These are phyloP conservation scores for Spilosoma lubricipeda DNA, from an alignment of 2,888 invertebrate species.

Conservation along the genomic window DNA sequence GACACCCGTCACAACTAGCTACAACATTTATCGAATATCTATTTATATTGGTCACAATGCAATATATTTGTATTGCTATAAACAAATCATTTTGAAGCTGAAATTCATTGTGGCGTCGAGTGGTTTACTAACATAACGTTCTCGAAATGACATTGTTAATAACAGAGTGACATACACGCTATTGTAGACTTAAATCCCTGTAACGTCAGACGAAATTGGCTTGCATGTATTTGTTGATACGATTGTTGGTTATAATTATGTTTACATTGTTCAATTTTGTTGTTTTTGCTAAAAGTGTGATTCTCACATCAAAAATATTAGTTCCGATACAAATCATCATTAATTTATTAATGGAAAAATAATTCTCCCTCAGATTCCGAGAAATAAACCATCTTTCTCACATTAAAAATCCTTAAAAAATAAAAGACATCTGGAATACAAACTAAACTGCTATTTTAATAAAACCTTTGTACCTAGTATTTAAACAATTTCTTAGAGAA, in stretches of 20 bases:
- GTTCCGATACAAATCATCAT: not conserved
- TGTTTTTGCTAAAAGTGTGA: not conserved
- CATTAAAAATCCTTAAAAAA: not conserved
- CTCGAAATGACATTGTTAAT: constrained; percentile 47
- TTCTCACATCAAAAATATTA: not conserved
- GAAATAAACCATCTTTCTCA: not conserved
- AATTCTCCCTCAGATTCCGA: not conserved
- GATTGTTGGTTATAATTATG: constrained; percentile 14
- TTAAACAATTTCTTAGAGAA: not conserved
- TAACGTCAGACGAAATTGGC: constrained; percentile 16
- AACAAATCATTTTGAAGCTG: constrained; percentile 52
- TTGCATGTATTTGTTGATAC: constrained; percentile 17
- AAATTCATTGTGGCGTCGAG: constrained; percentile 50
- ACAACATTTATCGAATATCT: constrained; percentile 21
- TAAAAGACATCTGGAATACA: not conserved
- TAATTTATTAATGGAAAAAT: not conserved
- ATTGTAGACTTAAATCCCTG: constrained; percentile 19
- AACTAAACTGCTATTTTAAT: not conserved
- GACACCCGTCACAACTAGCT: constrained; percentile 29
- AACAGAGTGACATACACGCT: constrained; percentile 23
- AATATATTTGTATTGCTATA: constrained; percentile 48
- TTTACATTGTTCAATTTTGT: not conserved
- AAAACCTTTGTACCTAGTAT: not conserved
- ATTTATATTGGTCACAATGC: constrained; percentile 37
- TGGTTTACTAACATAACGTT: constrained; percentile 48